phyloP scores from a whole-genome alignment of 2,113 vertebrate genomes.

The Cyprinodon variegatus region DNA sequence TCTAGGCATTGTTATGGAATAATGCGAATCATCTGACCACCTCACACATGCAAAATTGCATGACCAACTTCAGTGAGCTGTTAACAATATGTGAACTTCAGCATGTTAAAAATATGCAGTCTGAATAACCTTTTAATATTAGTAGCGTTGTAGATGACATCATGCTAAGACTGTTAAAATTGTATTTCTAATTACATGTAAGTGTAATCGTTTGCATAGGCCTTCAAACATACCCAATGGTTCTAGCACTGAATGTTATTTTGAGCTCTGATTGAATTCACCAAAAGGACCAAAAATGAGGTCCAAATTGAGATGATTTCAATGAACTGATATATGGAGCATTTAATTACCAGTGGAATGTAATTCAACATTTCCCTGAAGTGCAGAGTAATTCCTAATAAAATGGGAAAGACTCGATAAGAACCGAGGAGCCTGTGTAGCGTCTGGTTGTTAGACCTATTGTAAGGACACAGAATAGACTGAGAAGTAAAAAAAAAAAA shows the following conservation, averaged over 20 bases:
- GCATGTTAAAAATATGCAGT: conserved; percentile 40
- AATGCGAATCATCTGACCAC: conserved; percentile 19
- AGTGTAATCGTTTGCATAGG: conserved; percentile 57
- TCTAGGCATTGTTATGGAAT: conserved; percentile 31
- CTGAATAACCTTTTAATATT: conserved; percentile 48
- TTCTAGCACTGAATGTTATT: conserved; percentile 59
- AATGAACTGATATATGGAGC: conserved; percentile 75
- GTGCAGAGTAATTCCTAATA: conserved; percentile 75
- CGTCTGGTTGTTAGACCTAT: conserved; percentile 33
- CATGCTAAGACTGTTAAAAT: conserved; percentile 60
- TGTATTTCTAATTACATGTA: conserved; percentile 43
- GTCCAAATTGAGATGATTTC: conserved; percentile 77
- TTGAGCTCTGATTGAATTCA: conserved; percentile 50
- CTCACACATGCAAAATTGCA: conserved; percentile 32
- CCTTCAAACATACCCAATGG: conserved; percentile 58
- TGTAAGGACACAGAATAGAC: conserved; percentile 27
- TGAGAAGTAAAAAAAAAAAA: conserved; percentile 32
- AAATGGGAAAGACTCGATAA: conserved; percentile 62
- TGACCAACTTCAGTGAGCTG: conserved; percentile 16
- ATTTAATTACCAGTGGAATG: conserved; percentile 75
- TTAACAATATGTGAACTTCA: conserved; percentile 23
- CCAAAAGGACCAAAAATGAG: conserved; percentile 64
- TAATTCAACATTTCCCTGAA: conserved; percentile 79
- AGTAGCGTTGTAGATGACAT: conserved; percentile 51
- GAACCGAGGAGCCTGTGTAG: conserved; percentile 44